A percentile compares a stretch with the other conserved stretches of the same genome.
phyloP scores from a whole-genome alignment of 1,140 invertebrate species.

The Ceratosolen fusciceps region DNA sequence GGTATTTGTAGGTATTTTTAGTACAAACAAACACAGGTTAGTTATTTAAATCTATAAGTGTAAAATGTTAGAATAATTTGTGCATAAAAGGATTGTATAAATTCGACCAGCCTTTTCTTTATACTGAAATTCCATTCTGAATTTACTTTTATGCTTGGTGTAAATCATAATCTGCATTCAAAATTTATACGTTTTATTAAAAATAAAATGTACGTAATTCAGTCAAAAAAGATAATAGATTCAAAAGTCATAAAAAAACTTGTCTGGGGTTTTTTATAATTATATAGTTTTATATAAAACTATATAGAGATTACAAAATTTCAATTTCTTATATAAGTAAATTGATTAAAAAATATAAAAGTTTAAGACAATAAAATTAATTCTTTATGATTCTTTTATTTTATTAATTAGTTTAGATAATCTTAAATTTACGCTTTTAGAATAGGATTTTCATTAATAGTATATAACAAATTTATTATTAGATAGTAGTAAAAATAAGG shows the following conservation, averaged over 20 bases:
- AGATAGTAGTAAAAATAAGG: too few species aligned
- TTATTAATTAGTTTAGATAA: too few species aligned
- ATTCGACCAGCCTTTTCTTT: neutral
- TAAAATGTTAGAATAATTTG: neutral
- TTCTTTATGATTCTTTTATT: too few species aligned
- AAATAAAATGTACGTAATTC: constrained; percentile 6
- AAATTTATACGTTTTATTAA: neutral
- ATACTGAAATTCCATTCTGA: neutral
- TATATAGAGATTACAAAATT: constrained; percentile 28
- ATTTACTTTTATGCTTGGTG: constrained; percentile 19
- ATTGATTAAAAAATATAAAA: too few species aligned
- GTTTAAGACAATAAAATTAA: too few species aligned
- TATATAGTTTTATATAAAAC: too few species aligned
- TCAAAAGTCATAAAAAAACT: constrained; percentile 11
- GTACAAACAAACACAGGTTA: too few species aligned
- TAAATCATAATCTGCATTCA: neutral
- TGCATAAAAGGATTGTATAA: constrained; percentile 11
- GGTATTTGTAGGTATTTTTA: neutral
- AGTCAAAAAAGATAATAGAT: neutral
- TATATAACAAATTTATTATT: too few species aligned
- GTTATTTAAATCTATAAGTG: neutral
- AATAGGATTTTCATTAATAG: too few species aligned
- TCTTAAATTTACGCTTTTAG: too few species aligned
- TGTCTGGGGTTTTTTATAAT: constrained; percentile 20
- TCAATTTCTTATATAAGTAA: constrained; percentile 23